A percentile compares a stretch with the other conserved stretches of the same genome.
phyloP scores from a whole-genome alignment of 2,797 vertebrate genomes.

The Gallinago solitaria region DNA sequence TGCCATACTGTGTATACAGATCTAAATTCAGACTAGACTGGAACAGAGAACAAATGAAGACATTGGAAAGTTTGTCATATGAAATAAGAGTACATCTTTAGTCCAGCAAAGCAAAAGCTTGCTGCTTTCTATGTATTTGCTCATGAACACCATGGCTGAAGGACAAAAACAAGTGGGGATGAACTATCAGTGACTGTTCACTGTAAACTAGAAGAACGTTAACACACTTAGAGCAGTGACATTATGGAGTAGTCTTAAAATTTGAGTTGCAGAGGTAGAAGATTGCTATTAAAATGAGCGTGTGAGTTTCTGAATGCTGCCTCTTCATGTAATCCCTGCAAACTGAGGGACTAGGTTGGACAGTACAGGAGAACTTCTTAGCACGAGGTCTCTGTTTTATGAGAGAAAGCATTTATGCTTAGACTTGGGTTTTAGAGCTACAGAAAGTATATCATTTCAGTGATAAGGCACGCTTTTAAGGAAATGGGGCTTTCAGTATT shows the following conservation, averaged over 20 bases:
- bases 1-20: background rate
- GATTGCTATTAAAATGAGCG: background rate
- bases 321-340: background rate
- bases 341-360: background rate
- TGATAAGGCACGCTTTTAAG: background rate
- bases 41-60: background rate
- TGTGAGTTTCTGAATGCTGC: background rate
- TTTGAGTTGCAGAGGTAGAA: background rate
- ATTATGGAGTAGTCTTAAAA: background rate
- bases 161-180: background rate
- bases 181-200: background rate
- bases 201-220: background rate
- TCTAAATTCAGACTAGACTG: background rate
- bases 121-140: background rate
- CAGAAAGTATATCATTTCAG: background rate
- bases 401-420: background rate
- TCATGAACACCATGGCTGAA: background rate
- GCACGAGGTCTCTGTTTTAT: background rate
- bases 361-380: background rate
- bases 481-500: background rate
- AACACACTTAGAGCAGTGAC: background rate
- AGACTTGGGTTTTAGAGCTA: background rate
- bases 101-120: background rate
- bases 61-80: background rate
- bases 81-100: background rate